A percentile compares a stretch with the other conserved stretches of the same genome.
Conservation (phyloP, 2,888 invertebrate genomes). For the Leptinotarsa juncta region DNA sequence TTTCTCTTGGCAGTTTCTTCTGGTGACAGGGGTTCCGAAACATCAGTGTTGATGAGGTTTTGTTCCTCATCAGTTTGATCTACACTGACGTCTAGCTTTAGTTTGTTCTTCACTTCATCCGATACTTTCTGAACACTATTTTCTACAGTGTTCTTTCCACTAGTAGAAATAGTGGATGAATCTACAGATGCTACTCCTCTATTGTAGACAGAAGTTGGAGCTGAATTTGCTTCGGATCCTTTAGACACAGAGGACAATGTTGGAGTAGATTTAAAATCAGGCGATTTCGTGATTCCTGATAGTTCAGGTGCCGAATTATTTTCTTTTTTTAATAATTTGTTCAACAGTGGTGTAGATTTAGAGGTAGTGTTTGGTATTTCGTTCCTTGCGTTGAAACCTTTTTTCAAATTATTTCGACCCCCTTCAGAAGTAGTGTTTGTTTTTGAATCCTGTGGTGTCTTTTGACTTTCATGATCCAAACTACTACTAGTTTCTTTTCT, state of each 20-base stretch:
- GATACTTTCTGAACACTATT: neutral
- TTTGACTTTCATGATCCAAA: neutral
- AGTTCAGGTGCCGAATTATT: conserved; percentile 16
- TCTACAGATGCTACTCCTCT: neutral
- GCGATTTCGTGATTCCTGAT: neutral
- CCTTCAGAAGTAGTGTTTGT: neutral
- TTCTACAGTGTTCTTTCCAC: neutral
- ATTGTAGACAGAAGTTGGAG: conserved; percentile 3
- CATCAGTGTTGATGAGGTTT: neutral
- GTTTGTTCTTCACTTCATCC: neutral
- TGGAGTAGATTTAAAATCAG: neutral
- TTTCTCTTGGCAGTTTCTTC: conserved; percentile 32
- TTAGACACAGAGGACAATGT: neutral
- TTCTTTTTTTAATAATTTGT: conserved; percentile 15
- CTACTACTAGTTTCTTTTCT: neutral
- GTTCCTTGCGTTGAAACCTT: neutral
- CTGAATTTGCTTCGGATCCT: neutral
- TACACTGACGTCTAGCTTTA: neutral
- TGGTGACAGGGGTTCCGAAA: neutral
- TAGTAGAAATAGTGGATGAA: neutral
- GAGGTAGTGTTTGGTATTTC: neutral
- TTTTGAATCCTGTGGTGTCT: neutral
- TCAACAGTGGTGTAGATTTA: neutral
- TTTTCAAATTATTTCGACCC: neutral
- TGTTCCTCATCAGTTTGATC: neutral